Evolutionary conservation across 1,140 invertebrate genomes (phyloP), one percentile per base, ranked within the genome.

Genomic region (Subanguina moxae): DNA sequence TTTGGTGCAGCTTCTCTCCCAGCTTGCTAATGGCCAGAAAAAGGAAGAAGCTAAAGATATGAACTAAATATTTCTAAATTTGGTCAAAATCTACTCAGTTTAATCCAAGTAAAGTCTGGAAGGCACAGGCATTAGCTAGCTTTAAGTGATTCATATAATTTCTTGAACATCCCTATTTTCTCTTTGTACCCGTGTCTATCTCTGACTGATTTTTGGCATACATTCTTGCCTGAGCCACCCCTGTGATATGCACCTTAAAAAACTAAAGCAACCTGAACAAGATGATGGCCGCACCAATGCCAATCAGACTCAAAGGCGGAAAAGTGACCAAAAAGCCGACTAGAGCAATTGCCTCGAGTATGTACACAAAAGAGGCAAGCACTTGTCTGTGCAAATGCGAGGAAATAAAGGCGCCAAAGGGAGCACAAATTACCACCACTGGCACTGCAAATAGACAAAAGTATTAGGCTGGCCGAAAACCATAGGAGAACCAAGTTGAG

Each of bases 381-480:
- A 75, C 71, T 43, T 70, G 72, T 17, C 71, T 72, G 52, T 73
- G 71, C 23, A 76, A 58, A 65, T 73, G 73, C 15, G 74, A 76
- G 1, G 71, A 74, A 8, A 75, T 21, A 27, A 74, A 73, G 11
- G 71, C 73, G 9, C 71, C 71, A 27, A 73, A 52, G n/a, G 71
- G 71, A n/a, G 64, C 57, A 32, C 71, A 68, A 1, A 71, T 62
- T 64, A 64, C 62, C 17, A 64, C 62, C 13, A 64, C 61, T n/a
- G 62, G 62, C n/a, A 64, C 62, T 64, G 58, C 3, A 64, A 64
- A 58, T n/a, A 3, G 38, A 30, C 13, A 30, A 43, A 61, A 61
- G 57, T 62, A 27, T 28, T 64, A 38, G n/a, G n/a, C n/a, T n/a
- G n/a, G n/a, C n/a, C n/a, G n/a, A n/a, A n/a, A n/a, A n/a, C n/a